Evolutionary conservation across 1,140 invertebrate species (phyloP), one percentile per base, ranked within the genome.

Genomic region (Zaprionus taronus): DNA sequence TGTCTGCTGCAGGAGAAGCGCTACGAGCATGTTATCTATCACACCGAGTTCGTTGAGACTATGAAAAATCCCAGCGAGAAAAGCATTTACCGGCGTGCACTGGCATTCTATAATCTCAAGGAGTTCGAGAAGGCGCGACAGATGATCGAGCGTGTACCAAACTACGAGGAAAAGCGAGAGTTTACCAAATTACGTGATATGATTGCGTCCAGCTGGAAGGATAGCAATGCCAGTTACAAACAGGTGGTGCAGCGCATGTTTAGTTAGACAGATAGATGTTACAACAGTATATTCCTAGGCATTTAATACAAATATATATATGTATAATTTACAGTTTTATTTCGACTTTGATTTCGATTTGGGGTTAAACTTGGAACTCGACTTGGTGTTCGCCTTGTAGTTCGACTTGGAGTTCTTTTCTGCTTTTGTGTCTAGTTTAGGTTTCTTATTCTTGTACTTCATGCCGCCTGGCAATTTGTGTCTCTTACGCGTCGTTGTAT

Each of bases 231-330:
- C 31, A 81, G 83, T 38, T 93, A 93, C 63, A 91, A 91, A 17
- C 71, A 83, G 57, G 70, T 93, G n/a, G 83, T 93, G 12, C 81
- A 92, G 63, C 91, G 91, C 28, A 93, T 93, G 92, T 93, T 93
- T 57, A 91, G 72, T 55, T 93, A 92, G 66, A 56, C 58, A 5
- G 9, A 11, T 34, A 34, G 31, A 34, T 34, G 31, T 3, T 11
- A 34, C 14, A 24, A 51, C 11, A 51, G 4, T 49, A 49, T 49
- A 49, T 49, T 49, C 17, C 47, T 49, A 49, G 38, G 31, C 44
- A 51, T 51, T 49, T 47, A 63, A 64, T 66, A 34, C 31, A 36
- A 66, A 64, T 72, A 57, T 31, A 55, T 22, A 38, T 56, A 55
- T 80, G 68, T 34, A 63, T 66, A 44, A 66, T 57, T 66, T 80